Evolutionary conservation across 2,113 vertebrate genomes (phyloP).

Genomic region (Electrona antarctica): DNA sequence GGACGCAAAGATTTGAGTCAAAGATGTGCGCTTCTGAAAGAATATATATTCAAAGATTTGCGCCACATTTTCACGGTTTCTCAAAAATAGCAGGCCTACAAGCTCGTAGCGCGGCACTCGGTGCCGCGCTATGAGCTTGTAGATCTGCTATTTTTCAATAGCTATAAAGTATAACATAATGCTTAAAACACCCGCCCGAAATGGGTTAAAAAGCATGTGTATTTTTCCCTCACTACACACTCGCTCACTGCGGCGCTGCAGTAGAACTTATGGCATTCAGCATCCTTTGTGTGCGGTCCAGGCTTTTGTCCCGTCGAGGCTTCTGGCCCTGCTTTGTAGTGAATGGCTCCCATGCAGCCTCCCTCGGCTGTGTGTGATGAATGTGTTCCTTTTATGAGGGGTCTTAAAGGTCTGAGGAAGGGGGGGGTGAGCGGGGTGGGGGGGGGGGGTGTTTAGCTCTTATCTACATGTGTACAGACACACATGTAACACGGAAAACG

Average conservation of each 20-base stretch:
- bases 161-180: too few relatives aligned
- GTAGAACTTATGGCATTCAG: conserved; percentile 54
- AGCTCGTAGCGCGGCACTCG: too few relatives aligned
- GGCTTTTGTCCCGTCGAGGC: conserved; percentile 56
- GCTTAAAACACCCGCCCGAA: too few relatives aligned
- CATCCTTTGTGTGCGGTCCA: conserved; percentile 51
- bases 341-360: conserved; percentile 35
- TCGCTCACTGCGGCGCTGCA: conserved; percentile 23
- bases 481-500: neutral
- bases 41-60: too few relatives aligned
- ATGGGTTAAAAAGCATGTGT: conserved; percentile 7
- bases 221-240: neutral
- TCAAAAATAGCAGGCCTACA: too few relatives aligned
- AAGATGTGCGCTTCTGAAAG: too few relatives aligned
- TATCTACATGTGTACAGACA: conserved; percentile 63
- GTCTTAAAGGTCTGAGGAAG: conserved; percentile 34
- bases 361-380: conserved; percentile 52
- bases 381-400: conserved; percentile 65
- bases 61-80: too few relatives aligned
- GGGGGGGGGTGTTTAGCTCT: conserved; percentile 34
- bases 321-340: conserved; percentile 55
- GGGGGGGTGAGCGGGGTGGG: too few relatives aligned
- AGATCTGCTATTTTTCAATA: too few relatives aligned
- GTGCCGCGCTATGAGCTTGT: too few relatives aligned
- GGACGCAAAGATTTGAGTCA: too few relatives aligned